phyloP scores from a whole-genome alignment of 2,113 vertebrate species.

The Misgurnus anguillicaudatus region DNA sequence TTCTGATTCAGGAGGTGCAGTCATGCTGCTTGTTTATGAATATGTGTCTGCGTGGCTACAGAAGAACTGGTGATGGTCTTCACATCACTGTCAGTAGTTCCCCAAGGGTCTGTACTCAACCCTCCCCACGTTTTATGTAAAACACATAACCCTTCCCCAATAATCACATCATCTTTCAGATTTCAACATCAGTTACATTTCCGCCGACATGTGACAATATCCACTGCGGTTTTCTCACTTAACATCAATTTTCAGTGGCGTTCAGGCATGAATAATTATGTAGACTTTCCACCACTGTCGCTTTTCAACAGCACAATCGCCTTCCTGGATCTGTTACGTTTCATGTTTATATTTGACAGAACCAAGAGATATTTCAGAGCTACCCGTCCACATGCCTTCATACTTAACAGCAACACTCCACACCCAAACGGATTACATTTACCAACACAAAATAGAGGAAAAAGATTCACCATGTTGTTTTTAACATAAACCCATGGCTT shows the following conservation, averaged over 20 bases:
- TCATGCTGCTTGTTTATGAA: conserved; percentile 98
- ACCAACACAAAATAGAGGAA: conserved; percentile 15
- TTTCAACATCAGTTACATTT: neutral
- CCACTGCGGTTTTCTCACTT: neutral
- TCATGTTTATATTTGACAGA: neutral
- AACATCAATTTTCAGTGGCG: neutral
- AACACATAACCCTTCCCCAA: neutral
- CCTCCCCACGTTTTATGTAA: neutral
- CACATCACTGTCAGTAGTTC: neutral
- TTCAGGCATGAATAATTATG: neutral
- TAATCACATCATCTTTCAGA: neutral
- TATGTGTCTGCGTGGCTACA: conserved; percentile 90
- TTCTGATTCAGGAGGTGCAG: conserved; percentile 85
- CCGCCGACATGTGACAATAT: neutral
- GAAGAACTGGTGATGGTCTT: conserved; percentile 76
- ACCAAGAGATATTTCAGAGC: conserved; percentile 11
- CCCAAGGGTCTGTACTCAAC: neutral
- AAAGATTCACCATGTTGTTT: neutral
- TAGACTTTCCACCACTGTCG: neutral
- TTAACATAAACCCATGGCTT: neutral
- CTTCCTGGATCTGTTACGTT: neutral
- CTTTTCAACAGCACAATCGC: neutral
- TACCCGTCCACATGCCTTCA: conserved; percentile 7
- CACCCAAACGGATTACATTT: conserved; percentile 7
- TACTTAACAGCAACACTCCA: conserved; percentile 6